Evolutionary conservation across 2,888 invertebrate genomes (phyloP).

Genomic region (Folsomia manolachei): DNA sequence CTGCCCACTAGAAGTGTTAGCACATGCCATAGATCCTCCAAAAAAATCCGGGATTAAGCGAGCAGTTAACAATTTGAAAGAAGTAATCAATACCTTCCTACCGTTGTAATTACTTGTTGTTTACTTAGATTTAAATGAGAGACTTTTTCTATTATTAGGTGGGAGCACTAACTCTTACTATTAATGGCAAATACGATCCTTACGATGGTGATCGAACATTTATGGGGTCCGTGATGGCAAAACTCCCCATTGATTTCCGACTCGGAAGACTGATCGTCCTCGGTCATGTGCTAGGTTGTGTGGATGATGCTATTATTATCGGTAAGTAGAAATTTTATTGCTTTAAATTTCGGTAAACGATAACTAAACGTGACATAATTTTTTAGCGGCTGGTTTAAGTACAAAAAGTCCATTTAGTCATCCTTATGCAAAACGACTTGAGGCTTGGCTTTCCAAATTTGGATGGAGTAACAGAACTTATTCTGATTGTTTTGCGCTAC

Average conservation of each 20-base stretch:
- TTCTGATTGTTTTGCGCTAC: conserved; percentile 79
- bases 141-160: conserved; percentile 56
- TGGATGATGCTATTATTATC: conserved; percentile 82
- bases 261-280: conserved; percentile 79
- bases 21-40: conserved; percentile 82
- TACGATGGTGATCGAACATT: conserved; percentile 84
- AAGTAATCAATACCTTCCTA: conserved; percentile 60
- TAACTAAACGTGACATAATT: neutral
- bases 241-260: conserved; percentile 76
- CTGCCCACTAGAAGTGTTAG: conserved; percentile 73
- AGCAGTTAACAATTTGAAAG: conserved; percentile 80
- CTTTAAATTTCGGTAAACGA: neutral
- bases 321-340: conserved; percentile 55
- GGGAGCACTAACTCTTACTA: conserved; percentile 71
- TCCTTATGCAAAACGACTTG: conserved; percentile 67
- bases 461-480: conserved; percentile 77
- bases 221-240: conserved; percentile 77
- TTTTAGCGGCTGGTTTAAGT: conserved; percentile 73
- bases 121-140: neutral
- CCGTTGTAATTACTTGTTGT: neutral
- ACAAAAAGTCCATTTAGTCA: conserved; percentile 75
- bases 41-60: conserved; percentile 74
- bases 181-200: conserved; percentile 56
- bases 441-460: conserved; percentile 71
- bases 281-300: conserved; percentile 78